Evolutionary conservation across 2,888 invertebrate species (phyloP), one percentile per base, ranked within the genome.

Genomic region (Pilophorus perplexus): DNA sequence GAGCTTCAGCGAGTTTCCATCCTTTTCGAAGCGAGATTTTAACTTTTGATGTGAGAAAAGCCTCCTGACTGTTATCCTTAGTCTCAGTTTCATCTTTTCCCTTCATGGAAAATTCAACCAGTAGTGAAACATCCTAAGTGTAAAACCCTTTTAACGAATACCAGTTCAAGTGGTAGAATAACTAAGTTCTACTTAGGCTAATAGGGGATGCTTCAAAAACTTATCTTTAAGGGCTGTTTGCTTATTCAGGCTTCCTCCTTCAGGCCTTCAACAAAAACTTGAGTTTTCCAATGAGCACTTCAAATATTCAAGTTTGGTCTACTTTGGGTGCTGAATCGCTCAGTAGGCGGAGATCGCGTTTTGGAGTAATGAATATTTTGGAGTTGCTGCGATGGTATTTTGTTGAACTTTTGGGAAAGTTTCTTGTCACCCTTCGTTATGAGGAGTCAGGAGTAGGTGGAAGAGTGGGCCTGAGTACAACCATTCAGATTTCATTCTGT

Each of bases 111-210:
- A 48, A 62, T 62, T 62, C 62, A 62, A 10, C n/a, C n/a, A 28
- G 62, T 18, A 28, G 18, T n/a, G 46, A 62, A 62, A 62, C 46
- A 46, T 14, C 20, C 33, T 62, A 46, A 62, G 62, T 62, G 48
- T 62, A 46, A 62, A 62, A 62, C 62, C 62, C 62, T 62, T 48
- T 62, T 46, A 60, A 62, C 62, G 62, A 62, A 62, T 62, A 27
- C 38, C 46, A 28, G 62, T 37, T 25, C 28, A 62, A 62, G 44
- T 40, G 48, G 62, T 46, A 48, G 62, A 48, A 62, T 62, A 62
- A 23, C 62, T 62, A 62, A 62, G 46, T 62, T 62, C 62, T 46
- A 59, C 46, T 62, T 62, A 46, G 62, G 46, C 20, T 48, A 48
- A 62, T 38, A 62, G 62, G 55, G 62, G 48, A 25, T 12, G 46